Conservation (phyloP, 1,140 invertebrate genomes). For the Hylyphantes graminicola region DNA sequence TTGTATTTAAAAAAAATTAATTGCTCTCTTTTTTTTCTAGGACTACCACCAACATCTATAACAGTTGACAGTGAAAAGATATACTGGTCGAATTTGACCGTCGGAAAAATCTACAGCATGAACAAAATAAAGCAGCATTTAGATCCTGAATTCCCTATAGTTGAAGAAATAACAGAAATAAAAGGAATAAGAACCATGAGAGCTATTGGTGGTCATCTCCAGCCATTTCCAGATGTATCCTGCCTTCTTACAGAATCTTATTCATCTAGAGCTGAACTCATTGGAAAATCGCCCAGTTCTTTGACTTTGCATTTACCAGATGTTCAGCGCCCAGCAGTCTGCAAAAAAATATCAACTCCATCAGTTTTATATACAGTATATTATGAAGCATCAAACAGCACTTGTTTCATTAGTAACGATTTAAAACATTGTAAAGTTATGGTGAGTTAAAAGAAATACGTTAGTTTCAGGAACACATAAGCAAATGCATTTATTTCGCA, state of each 20-base stretch:
- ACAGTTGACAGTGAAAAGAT: constrained; percentile 67
- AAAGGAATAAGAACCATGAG: constrained; percentile 71
- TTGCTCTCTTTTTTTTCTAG: constrained; percentile 58
- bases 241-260: constrained; percentile 77
- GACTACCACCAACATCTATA: constrained; percentile 68
- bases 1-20: background rate
- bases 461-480: background rate
- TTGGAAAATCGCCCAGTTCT: constrained; percentile 73
- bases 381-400: constrained; percentile 68
- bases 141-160: constrained; percentile 62
- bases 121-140: constrained; percentile 69
- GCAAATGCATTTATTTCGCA: no score
- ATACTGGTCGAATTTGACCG: constrained; percentile 71
- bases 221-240: constrained; percentile 78
- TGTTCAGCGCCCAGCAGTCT: constrained; percentile 71
- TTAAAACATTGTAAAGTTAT: constrained; percentile 64
- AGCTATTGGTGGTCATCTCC: constrained; percentile 78
- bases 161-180: constrained; percentile 66
- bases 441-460: constrained; percentile 1
- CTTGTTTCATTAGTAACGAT: constrained; percentile 18
- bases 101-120: constrained; percentile 75
- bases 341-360: constrained; percentile 75
- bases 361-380: constrained; percentile 77
- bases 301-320: constrained; percentile 75
- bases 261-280: constrained; percentile 66